Base-by-base conservation (phyloP, 2,888 invertebrate genomes). In the Cecidostiba fungosa region DNA sequence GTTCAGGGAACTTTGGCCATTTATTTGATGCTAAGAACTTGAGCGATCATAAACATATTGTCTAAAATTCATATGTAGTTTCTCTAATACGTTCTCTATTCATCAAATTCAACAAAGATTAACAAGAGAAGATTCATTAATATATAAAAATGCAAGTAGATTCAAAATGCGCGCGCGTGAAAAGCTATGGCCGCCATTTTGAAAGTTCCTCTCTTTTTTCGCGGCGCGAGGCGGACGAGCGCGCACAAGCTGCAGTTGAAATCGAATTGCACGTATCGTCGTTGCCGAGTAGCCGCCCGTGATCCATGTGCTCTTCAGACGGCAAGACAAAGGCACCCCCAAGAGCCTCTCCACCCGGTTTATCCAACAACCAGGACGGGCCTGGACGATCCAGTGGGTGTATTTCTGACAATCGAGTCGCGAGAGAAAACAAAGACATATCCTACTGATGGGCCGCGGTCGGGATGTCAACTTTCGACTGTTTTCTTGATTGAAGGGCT, bases 261-360 rank as follows among this genome's bases (percentile, higher is more conserved):
- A 79, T 79, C 79, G 79, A 79, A 79, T 79, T 14, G 4, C 29
- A 29, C 69, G 10, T 23, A 2, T 26, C 50, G 12, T 29, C 69
- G 50, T 79, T 29, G 26, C 39, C 62, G 23, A 26, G 62, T 26
- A 26, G 26, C 26, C 62, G 23, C 39, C 39, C 39, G n/a, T 59
- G 66, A 66, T 77, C 77, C 77, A 77, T 77, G 77, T 77, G 77
- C 66, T 77, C 66, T 36, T n/a, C 77, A 26, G 12, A 36, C 14
- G n/a, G 23, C 8, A 19, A 12, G 14, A 2, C 66, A 10, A 10
- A 8, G 10, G 10, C 59, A 59, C 23, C 59, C 59, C 8, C 23
- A 23, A 50, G 16, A 19, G 50, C 19, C 50, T 50, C 16, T 47
- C 50, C 50, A 50, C 19, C 50, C 50, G 50, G 50, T 50, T 50